phyloP scores from a whole-genome alignment of 2,797 vertebrate species.

The Sebastes vulpes region DNA sequence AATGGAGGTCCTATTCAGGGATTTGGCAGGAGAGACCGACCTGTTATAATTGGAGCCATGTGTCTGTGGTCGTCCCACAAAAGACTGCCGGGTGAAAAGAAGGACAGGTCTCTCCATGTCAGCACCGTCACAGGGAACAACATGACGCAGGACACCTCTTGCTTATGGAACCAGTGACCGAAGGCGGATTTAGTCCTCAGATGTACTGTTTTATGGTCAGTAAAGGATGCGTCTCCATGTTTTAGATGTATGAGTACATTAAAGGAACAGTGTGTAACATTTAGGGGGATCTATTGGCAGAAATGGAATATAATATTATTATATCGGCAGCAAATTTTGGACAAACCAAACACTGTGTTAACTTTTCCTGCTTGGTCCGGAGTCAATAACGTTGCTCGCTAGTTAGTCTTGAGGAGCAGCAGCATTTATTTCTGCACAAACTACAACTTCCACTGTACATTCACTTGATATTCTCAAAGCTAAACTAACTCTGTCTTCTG shows the following conservation, averaged over 20 bases:
- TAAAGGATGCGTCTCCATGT: not conserved
- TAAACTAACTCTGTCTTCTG: no score
- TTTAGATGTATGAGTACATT: not conserved
- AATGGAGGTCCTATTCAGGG: slow-evolving; percentile 77
- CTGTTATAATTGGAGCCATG: slow-evolving; percentile 72
- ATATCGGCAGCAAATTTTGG: no score
- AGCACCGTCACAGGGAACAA: slow-evolving; percentile 37
- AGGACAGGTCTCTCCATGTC: slow-evolving; percentile 48
- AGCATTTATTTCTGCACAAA: no score
- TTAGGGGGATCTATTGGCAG: no score
- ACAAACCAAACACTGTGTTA: no score
- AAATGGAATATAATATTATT: no score
- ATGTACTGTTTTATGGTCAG: not conserved
- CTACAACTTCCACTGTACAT: no score
- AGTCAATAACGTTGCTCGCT: no score
- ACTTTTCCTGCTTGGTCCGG: no score
- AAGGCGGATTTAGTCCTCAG: not conserved
- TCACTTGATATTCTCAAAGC: no score
- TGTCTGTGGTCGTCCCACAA: slow-evolving; percentile 58
- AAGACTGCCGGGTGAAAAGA: slow-evolving; percentile 46
- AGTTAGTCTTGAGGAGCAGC: no score
- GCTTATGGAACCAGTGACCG: not conserved
- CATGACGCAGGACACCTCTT: not conserved
- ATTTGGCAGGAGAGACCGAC: slow-evolving; percentile 56
- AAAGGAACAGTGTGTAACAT: no score